A percentile compares a stretch with the other conserved stretches of the same genome.
phyloP scores from a whole-genome alignment of 2,113 vertebrate genomes.

The Furnarius figulus region DNA sequence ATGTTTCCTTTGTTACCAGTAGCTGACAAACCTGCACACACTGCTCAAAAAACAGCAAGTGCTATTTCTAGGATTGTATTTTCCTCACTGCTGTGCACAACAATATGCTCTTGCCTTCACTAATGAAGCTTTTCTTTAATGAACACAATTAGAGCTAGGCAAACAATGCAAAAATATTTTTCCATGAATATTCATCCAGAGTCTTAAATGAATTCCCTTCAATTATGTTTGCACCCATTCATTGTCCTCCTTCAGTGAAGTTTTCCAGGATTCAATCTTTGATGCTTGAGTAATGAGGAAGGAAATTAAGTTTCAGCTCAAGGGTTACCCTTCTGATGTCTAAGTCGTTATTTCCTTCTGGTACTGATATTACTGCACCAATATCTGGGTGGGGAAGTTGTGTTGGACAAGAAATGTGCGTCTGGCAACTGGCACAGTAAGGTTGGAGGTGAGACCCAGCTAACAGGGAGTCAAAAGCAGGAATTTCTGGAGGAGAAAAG shows the following conservation, averaged over 20 bases:
- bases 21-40: background rate
- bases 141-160: slow-evolving; percentile 54
- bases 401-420: background rate
- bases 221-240: background rate
- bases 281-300: slow-evolving; percentile 31
- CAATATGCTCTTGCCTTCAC: slow-evolving; percentile 15
- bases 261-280: background rate
- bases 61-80: slow-evolving; percentile 42
- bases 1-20: slow-evolving; percentile 51
- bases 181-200: slow-evolving; percentile 44
- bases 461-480: background rate
- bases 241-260: background rate
- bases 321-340: background rate
- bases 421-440: background rate
- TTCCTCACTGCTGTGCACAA: slow-evolving; percentile 32
- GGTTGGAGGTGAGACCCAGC: background rate
- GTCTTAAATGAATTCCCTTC: background rate
- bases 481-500: background rate
- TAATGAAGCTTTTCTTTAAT: slow-evolving; percentile 61
- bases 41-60: background rate
- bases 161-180: slow-evolving; percentile 62
- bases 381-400: background rate
- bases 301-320: slow-evolving; percentile 11
- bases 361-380: background rate
- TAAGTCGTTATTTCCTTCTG: background rate